Conservation (phyloP, 2,797 vertebrate species). For the Cirrhinus mrigala region DNA sequence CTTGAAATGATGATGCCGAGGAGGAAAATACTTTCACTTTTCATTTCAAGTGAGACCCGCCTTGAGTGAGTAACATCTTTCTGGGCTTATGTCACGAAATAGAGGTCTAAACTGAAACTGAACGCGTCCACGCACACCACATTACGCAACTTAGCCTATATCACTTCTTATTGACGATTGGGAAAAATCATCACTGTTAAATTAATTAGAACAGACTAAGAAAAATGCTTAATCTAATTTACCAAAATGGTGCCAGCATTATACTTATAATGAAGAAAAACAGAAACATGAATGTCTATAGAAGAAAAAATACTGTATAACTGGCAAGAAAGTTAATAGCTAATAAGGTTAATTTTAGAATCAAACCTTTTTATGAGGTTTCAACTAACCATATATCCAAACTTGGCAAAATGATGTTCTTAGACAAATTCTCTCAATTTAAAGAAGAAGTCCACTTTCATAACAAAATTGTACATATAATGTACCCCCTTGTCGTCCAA, state of each 20-base stretch:
- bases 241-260: neutral
- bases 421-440: no score
- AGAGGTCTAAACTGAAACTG: neutral
- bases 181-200: no score
- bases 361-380: no score
- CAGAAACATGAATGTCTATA: neutral
- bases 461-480: no score
- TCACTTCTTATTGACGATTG: no score
- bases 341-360: no score
- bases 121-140: neutral
- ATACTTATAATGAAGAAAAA: neutral
- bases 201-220: neutral
- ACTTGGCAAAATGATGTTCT: no score
- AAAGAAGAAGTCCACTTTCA: no score
- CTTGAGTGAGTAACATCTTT: neutral
- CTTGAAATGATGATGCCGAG: neutral
- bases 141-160: neutral
- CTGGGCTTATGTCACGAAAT: neutral
- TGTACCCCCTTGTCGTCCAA: no score
- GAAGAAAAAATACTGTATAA: no score
- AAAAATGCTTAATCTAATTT: neutral
- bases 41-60: neutral
- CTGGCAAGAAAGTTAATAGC: no score
- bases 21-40: conserved; percentile 16
- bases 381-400: no score